Evolutionary conservation across 1,140 invertebrate genomes (phyloP).

Genomic region (Drosophila subobscura): DNA sequence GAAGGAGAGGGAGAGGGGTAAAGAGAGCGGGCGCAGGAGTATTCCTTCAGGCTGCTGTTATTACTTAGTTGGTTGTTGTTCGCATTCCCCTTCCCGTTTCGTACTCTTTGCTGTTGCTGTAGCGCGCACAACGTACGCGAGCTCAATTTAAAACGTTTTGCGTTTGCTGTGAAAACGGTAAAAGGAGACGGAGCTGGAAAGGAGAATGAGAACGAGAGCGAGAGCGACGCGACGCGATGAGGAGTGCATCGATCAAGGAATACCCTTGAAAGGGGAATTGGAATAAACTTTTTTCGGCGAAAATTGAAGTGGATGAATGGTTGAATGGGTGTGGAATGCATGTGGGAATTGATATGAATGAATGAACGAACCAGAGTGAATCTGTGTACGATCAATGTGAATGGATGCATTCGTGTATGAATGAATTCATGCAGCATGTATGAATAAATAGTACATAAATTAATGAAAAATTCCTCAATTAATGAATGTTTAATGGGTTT

Average conservation of each 20-base stretch:
- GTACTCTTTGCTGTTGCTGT: slow-evolving; percentile 28
- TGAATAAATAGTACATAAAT: neutral
- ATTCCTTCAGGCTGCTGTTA: slow-evolving; percentile 48
- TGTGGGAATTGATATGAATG: slow-evolving; percentile 1
- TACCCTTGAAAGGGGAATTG: slow-evolving; percentile 47
- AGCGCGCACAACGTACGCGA: slow-evolving; percentile 51
- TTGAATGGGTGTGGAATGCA: slow-evolving; percentile 8
- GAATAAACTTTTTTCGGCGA: neutral
- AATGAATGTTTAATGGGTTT: neutral
- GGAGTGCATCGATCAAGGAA: slow-evolving; percentile 50
- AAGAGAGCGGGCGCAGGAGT: neutral
- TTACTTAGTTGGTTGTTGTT: slow-evolving; percentile 45
- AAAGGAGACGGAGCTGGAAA: slow-evolving; percentile 32
- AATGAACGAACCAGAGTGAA: slow-evolving; percentile 6
- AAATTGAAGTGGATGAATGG: slow-evolving; percentile 26
- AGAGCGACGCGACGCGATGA: slow-evolving; percentile 19
- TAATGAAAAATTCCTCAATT: neutral
- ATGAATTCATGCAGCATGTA: slow-evolving; percentile 10
- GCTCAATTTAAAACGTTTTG: slow-evolving; percentile 78
- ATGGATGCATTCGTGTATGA: slow-evolving; percentile 11
- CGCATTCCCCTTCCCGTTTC: slow-evolving; percentile 14
- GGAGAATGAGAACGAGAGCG: slow-evolving; percentile 1
- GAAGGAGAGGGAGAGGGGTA: neutral
- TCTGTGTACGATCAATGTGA: too few species aligned
- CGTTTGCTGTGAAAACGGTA: slow-evolving; percentile 37